phyloP scores from a whole-genome alignment of 2,113 vertebrate species.

The Mastomys coucha region DNA sequence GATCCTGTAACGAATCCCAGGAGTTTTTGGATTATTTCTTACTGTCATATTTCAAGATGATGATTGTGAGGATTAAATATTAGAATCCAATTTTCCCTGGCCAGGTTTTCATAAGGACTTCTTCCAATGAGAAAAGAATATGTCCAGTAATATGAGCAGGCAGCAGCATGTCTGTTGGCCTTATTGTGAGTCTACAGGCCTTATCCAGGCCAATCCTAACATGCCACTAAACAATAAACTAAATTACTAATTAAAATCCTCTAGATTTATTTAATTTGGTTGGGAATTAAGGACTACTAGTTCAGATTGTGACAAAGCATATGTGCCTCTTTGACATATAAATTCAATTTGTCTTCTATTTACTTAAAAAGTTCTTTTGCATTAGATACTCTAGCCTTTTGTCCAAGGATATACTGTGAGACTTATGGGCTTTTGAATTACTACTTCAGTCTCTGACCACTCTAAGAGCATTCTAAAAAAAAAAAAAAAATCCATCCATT shows the following conservation, averaged over 20 bases:
- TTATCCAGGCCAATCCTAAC: background rate
- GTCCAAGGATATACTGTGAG: background rate
- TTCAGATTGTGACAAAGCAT: background rate
- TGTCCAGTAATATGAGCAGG: background rate
- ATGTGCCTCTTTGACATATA: background rate
- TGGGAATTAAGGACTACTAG: background rate
- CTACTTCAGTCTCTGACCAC: background rate
- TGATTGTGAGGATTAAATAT: background rate
- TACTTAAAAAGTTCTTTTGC: background rate
- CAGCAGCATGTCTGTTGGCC: background rate
- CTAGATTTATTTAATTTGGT: background rate
- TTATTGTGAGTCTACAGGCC: background rate
- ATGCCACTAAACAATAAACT: background rate
- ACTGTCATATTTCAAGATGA: background rate
- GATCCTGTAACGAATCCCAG: background rate
- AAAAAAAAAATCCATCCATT: background rate
- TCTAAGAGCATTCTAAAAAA: background rate
- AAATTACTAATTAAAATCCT: background rate
- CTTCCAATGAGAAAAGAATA: background rate
- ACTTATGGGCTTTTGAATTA: background rate
- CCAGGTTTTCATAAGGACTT: background rate
- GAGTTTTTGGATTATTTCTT: background rate
- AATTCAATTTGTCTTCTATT: constrained; percentile 2
- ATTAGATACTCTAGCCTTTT: background rate
- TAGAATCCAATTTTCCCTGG: background rate